Evolutionary conservation across 2,797 vertebrate species (phyloP).

Genomic region (Sebastes trivittatus): DNA sequence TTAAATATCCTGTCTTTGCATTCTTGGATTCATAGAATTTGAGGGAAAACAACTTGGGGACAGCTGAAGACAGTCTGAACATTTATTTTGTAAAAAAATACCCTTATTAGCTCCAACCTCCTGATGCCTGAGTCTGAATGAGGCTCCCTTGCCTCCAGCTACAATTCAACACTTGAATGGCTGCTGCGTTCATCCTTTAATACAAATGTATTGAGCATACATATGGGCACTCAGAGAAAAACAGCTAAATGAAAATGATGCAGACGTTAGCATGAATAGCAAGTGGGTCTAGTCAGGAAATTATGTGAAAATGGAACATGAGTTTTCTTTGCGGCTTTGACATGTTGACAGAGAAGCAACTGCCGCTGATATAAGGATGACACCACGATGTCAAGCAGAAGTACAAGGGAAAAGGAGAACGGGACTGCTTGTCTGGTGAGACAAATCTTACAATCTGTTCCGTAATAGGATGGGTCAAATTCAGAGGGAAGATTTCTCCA

Average conservation of each 20-base stretch:
- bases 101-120: constrained; percentile 1
- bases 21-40: not conserved
- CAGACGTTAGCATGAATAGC: not conserved
- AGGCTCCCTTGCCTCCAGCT: not conserved
- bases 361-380: not conserved
- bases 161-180: constrained; percentile 12
- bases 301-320: constrained; percentile 2
- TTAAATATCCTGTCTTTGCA: not conserved
- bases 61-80: constrained; percentile 12
- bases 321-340: not conserved
- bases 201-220: not conserved
- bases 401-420: not conserved
- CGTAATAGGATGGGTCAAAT: not conserved
- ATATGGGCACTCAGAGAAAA: not conserved
- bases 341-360: not conserved
- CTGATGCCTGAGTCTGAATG: not conserved
- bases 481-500: not conserved
- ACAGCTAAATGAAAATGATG: not conserved
- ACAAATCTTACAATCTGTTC: not conserved
- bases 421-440: not conserved
- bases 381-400: constrained; percentile 9
- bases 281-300: not conserved
- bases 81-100: not conserved
- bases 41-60: not conserved
- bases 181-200: constrained; percentile 4